Conservation (phyloP, 2,797 vertebrate genomes). For the Coluber constrictor region DNA sequence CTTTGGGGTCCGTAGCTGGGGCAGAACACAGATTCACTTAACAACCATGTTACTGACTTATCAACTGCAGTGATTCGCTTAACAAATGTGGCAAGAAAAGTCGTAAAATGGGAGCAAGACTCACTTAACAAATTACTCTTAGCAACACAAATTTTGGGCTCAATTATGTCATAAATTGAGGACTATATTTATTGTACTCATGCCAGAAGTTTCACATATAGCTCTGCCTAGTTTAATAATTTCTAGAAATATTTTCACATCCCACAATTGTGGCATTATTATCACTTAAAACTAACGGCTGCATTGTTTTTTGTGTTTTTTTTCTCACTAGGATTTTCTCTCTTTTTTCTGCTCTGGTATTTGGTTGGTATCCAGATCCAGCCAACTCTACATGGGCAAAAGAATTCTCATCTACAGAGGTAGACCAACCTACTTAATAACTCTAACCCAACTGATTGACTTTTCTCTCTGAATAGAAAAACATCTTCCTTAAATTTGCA, state of each 20-base stretch:
- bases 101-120: no score
- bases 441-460: background rate
- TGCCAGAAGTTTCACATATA: background rate
- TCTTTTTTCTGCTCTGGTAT: slow-evolving; percentile 63
- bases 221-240: background rate
- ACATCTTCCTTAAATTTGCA: background rate
- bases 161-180: background rate
- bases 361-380: slow-evolving; percentile 81
- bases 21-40: background rate
- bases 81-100: background rate
- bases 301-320: background rate
- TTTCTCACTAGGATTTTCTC: slow-evolving; percentile 47
- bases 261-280: rapidly evolving
- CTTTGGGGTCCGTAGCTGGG: no score
- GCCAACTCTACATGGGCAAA: slow-evolving; percentile 89
- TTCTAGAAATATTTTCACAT: rapidly evolving
- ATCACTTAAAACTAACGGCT: rapidly evolving
- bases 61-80: background rate
- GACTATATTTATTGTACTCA: background rate
- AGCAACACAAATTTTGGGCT: background rate
- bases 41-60: background rate
- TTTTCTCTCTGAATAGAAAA: background rate
- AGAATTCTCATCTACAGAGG: slow-evolving; percentile 71
- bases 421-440: slow-evolving; percentile 41
- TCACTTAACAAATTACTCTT: background rate